Evolutionary conservation across 2,113 vertebrate species (phyloP).

Genomic region (Ursus arctos): DNA sequence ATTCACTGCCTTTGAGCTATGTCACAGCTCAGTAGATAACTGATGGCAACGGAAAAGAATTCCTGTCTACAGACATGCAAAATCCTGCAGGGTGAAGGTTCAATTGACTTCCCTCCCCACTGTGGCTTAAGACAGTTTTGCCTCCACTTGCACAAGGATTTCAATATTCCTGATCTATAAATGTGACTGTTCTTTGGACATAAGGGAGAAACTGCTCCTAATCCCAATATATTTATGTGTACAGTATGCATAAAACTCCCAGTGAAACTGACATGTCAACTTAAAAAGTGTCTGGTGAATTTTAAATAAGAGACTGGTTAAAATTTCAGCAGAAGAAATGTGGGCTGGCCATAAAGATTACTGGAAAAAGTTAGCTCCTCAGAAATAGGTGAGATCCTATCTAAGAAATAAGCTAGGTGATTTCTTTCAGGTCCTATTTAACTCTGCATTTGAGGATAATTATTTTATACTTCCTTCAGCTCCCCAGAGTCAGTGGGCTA

Average conservation of each 20-base stretch:
- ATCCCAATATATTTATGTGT: neutral
- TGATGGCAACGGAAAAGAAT: neutral
- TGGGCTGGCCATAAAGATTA: neutral
- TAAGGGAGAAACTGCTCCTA: neutral
- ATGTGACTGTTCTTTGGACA: neutral
- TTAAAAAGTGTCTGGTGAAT: neutral
- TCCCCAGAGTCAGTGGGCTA: neutral
- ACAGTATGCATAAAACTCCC: neutral
- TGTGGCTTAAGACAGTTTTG: neutral
- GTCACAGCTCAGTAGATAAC: neutral
- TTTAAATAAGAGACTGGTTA: slow-evolving; percentile 1
- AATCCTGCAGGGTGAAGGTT: neutral
- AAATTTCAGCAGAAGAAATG: slow-evolving; percentile 48
- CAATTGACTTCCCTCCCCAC: neutral
- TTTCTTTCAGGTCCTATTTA: neutral
- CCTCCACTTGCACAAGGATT: neutral
- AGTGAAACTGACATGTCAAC: neutral
- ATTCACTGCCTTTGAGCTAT: neutral
- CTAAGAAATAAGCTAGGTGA: neutral
- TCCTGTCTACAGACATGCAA: neutral
- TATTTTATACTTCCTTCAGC: neutral
- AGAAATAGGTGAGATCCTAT: neutral
- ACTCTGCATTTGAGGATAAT: neutral
- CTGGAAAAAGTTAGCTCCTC: neutral
- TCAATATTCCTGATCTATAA: neutral